Base-by-base conservation (phyloP, 2,797 vertebrate genomes). In the Clarias pachynema region DNA sequence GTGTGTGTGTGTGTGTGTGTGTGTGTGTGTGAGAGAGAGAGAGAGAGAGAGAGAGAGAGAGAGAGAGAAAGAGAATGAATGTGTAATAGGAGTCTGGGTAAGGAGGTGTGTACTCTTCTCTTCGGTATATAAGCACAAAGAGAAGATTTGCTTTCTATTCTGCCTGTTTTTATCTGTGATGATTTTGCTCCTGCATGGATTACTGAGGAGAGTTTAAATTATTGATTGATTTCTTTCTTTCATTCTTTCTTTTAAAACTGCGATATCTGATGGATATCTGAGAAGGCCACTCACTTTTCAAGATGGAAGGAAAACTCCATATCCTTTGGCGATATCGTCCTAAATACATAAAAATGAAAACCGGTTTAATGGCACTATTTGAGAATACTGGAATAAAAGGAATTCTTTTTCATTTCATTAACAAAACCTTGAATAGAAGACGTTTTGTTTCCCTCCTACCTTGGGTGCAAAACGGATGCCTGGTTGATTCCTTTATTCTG, bases 401-500 rank as follows among this genome's bases (percentile, higher is more conserved):
- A 5, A 29, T 73, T 66, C 90, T 91, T 14, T 79, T 94, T 15
- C 7, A 87, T 16, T 91, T 94, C 85, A 90, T 59, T 40, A 82
- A 7, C 74, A 85, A 6, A 87, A 59, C 74, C 49, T 80, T 44
- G 65, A 62, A 65, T 86, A 84, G 68, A 31, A 37, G 22, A 1
- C 26, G 22, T 31, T 44, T 37, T 56, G 7, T 22, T 63, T 65
- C 44, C 82, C 81, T 20, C 7, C 15, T 7, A 10, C 40, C 1
- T 40, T 68, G 69, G 37, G 22, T 44, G 37, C 40, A 72, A 72
- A 49, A n/a, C 6, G 44, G 5, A n/a, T 15, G 5, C 10, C 22
- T 49, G 70, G 40, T 15, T 29, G 44, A 74, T 53, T 74, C n/a
- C n/a, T 73, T 49, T 40, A 44, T 49, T 49, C 70, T 44, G n/a